Evolutionary conservation across 2,888 invertebrate species (phyloP), one percentile per base, ranked within the genome.

Genomic region (Calameuta pallipes): DNA sequence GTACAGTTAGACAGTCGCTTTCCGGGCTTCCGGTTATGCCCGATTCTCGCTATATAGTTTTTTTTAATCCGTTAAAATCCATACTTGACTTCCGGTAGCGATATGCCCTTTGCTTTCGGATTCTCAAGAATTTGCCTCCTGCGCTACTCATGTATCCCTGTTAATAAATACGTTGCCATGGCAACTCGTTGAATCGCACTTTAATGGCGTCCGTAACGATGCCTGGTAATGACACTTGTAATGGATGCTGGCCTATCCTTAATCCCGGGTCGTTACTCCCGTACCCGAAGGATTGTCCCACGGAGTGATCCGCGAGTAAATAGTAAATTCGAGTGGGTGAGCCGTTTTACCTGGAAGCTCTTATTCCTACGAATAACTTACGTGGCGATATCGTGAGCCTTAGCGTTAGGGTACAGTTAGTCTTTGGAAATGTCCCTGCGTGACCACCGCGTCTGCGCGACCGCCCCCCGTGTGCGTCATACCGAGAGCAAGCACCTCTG

Each of bases 1-100:
- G 87, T 88, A 90, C 90, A 89, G 89, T 90, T 90, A 90, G 84
- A 80, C 69, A 31, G 37, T 73, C 33, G 35, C 34, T 69, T 73
- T 75, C 31, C 34, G 68, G 35, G 13, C 69, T 30, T 35, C 73
- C 34, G 76, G 30, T 79, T 68, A 77, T 68, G 76, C 78, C 80
- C 76, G 81, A 82, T 80, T 81, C 77, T 80, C 81, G 79, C 74
- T 76, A 75, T 73, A 81, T 56, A 23, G 33, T 33, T 33, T 3
- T 23, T 9, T 56, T 56, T 2, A 2, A 56, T 56, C 23, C 9
- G 9, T 9, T 9, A 56, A 56, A 56, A 23, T 56, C 56, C 2
- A 56, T 23, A 56, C 23, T 56, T 2, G 23, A 56, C 56, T 56
- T 56, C 56, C 56, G 23, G 56, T 56, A 56, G 23, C 23, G 23